Evolutionary conservation across 1,140 invertebrate species (phyloP).

Genomic region (Microplitis mediator): DNA sequence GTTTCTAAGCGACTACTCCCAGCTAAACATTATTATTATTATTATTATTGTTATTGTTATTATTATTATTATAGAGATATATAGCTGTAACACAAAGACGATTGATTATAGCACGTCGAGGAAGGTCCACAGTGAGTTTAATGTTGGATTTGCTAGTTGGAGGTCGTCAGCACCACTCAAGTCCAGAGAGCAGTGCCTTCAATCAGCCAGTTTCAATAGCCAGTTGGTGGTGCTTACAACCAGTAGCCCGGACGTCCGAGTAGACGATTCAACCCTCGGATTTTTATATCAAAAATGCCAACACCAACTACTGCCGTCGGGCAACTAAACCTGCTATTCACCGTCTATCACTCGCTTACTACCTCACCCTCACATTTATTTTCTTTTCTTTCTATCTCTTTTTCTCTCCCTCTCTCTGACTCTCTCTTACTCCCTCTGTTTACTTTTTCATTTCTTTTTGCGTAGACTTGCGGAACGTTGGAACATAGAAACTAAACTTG

Average conservation of each 20-base stretch:
- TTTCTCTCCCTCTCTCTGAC: too few species aligned
- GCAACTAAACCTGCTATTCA: background rate
- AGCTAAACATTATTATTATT: too few species aligned
- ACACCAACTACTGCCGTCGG: background rate
- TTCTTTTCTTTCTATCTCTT: background rate
- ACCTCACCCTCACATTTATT: background rate
- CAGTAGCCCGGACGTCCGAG: background rate
- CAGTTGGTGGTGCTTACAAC: background rate
- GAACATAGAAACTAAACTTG: background rate
- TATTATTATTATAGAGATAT: background rate
- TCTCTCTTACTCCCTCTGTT: too few species aligned
- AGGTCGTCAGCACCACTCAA: constrained; percentile 14
- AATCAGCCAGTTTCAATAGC: constrained; percentile 1
- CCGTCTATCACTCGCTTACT: background rate
- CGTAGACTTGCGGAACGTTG: too few species aligned
- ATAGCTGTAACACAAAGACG: constrained; percentile 3
- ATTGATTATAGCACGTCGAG: background rate
- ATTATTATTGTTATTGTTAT: background rate
- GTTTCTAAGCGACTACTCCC: background rate
- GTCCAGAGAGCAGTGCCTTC: background rate
- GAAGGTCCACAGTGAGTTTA: background rate
- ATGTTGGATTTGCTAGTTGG: background rate
- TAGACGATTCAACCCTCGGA: background rate
- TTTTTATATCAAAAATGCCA: constrained; percentile 6
- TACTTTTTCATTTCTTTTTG: too few species aligned